These are phyloP conservation scores for Lasioglossum leucozonium DNA, from an alignment of 2,888 invertebrate genomes.

Conservation along the genomic window DNA sequence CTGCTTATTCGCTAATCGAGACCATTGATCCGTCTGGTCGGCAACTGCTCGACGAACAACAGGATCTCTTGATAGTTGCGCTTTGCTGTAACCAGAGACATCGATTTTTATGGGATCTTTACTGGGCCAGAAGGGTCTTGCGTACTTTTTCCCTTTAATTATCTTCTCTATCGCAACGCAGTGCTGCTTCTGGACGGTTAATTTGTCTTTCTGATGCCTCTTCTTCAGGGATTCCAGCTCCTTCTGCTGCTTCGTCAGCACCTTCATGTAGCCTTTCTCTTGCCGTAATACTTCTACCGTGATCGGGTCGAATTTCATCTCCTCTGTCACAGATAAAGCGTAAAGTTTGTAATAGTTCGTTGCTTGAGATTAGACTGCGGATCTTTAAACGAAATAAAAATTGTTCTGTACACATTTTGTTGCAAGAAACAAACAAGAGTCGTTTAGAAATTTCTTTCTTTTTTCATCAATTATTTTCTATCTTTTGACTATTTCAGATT, in stretches of 20 bases:
- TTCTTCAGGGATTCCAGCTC: slow-evolving; percentile 96
- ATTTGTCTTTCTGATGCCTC: slow-evolving; percentile 96
- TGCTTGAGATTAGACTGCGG: not conserved
- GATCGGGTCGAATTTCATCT: slow-evolving; percentile 94
- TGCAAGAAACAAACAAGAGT: not conserved
- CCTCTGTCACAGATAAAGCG: slow-evolving; percentile 71
- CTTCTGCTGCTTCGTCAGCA: slow-evolving; percentile 97
- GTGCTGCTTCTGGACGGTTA: slow-evolving; percentile 95
- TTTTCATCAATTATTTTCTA: not conserved
- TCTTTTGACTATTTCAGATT: not conserved
- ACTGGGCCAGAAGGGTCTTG: not conserved
- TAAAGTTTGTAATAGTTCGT: not conserved
- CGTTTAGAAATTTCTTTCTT: not conserved
- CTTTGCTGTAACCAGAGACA: slow-evolving; percentile 87
- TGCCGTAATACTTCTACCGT: slow-evolving; percentile 94
- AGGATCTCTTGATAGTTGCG: slow-evolving; percentile 92
- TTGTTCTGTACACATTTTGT: not conserved
- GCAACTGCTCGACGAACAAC: slow-evolving; percentile 93
- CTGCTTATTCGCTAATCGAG: slow-evolving; percentile 93
- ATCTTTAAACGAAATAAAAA: not conserved
- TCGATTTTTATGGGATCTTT: not conserved
- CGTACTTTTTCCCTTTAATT: slow-evolving; percentile 96
- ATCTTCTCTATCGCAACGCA: slow-evolving; percentile 96
- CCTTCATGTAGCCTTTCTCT: slow-evolving; percentile 96
- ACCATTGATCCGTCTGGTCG: slow-evolving; percentile 98